phyloP scores from a whole-genome alignment of 2,888 invertebrate species.

The Microctonus hyperodae region DNA sequence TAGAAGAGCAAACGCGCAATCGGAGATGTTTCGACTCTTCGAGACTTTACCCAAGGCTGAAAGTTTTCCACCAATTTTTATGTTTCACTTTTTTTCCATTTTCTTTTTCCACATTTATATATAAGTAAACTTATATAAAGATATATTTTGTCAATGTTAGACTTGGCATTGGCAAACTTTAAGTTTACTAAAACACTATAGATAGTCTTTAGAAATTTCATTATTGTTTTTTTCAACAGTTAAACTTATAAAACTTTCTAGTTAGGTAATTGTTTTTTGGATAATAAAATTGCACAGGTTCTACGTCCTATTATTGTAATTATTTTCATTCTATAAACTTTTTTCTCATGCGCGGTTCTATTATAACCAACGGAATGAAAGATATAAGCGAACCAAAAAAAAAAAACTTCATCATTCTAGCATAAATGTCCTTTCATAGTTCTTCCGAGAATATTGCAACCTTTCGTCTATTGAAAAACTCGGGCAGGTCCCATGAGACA shows the following conservation, averaged over 20 bases:
- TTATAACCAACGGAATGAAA: not conserved
- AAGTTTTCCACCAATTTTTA: not conserved
- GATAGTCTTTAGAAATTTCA: conserved; percentile 6
- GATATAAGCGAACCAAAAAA: conserved; percentile 24
- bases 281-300: not conserved
- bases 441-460: conserved; percentile 11
- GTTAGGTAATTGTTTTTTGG: not conserved
- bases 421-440: conserved; percentile 9
- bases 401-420: not conserved
- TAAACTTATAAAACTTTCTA: not conserved
- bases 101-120: too few relatives aligned
- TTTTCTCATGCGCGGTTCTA: not conserved
- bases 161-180: not conserved
- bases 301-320: not conserved
- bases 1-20: conserved; percentile 9
- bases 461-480: not conserved
- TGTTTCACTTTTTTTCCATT: not conserved
- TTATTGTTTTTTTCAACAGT: not conserved
- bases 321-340: conserved; percentile 14
- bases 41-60: not conserved
- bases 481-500: conserved; percentile 13
- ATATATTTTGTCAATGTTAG: not conserved
- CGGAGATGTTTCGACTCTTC: not conserved
- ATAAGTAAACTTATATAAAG: too few relatives aligned
- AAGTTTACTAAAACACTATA: conserved; percentile 4